Evolutionary conservation across 2,888 invertebrate species (phyloP).

Genomic region (Aleiodes alternator): DNA sequence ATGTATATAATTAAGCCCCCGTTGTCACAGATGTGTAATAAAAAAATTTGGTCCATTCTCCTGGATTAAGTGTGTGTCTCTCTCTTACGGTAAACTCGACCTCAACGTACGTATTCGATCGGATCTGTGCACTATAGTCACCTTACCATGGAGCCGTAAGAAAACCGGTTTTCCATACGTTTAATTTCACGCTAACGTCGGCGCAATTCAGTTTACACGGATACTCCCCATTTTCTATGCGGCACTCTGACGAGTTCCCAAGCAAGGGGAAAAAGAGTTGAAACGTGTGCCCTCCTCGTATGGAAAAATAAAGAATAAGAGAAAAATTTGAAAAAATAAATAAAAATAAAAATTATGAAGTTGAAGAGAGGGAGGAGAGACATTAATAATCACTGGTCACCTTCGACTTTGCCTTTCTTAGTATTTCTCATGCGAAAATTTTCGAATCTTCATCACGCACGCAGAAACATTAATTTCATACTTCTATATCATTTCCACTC

Average conservation of each 20-base stretch:
- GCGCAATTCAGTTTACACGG: constrained; percentile 73
- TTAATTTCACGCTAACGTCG: constrained; percentile 74
- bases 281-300: constrained; percentile 11
- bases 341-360: constrained; percentile 24
- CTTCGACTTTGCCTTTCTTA: constrained; percentile 46
- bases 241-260: constrained; percentile 20
- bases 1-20: constrained; percentile 35
- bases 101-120: constrained; percentile 43
- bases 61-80: constrained; percentile 37
- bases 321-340: background rate
- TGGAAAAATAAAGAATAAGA: background rate
- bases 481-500: constrained; percentile 14
- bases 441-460: constrained; percentile 45
- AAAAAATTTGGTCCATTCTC: constrained; percentile 41
- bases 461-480: constrained; percentile 36
- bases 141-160: constrained; percentile 45
- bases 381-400: constrained; percentile 55
- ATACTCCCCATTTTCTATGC: constrained; percentile 64
- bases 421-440: constrained; percentile 49
- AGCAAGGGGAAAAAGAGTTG: constrained; percentile 16
- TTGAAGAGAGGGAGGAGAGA: constrained; percentile 38
- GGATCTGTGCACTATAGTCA: constrained; percentile 48
- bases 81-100: constrained; percentile 41
- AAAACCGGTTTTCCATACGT: constrained; percentile 72
- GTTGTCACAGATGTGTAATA: constrained; percentile 47